Percentiles rank a stretch among this genome's conserved stretches.
These are phyloP conservation scores for Rotaria socialis DNA, from an alignment of 2,888 invertebrate species.

Conservation along the genomic window DNA sequence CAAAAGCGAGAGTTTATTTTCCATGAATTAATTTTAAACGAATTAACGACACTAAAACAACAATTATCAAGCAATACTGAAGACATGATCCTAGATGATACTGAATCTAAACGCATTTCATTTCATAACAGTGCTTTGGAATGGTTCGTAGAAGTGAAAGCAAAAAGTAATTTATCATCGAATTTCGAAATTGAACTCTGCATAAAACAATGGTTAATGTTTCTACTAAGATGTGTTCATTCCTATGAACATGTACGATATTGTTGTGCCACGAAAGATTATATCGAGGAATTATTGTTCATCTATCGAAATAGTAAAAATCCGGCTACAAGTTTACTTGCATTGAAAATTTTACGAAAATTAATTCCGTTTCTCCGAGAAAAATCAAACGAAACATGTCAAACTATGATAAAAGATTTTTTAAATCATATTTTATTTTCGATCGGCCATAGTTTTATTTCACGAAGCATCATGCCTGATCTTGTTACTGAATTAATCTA, in stretches of 20 bases:
- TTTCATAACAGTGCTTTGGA: neutral
- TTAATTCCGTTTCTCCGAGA: neutral
- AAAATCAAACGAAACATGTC: neutral
- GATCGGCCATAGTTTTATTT: neutral
- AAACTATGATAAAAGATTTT: neutral
- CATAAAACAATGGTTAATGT: neutral
- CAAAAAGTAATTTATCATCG: neutral
- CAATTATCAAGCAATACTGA: neutral
- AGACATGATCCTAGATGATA: neutral
- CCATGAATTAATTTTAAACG: neutral
- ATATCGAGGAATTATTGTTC: neutral
- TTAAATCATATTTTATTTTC: neutral
- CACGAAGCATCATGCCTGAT: neutral
- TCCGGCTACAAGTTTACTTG: neutral
- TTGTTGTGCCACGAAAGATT: neutral
- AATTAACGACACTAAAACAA: neutral
- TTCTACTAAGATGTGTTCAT: neutral
- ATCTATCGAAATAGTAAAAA: neutral
- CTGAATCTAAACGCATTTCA: neutral
- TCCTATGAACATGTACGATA: neutral
- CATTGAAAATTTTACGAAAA: neutral
- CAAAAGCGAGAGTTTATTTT: neutral
- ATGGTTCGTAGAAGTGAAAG: neutral
- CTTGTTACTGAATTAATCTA: slow-evolving; percentile 5
- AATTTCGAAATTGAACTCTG: neutral